Base-by-base conservation (phyloP, 2,888 invertebrate genomes). In the Xanthia togata region DNA sequence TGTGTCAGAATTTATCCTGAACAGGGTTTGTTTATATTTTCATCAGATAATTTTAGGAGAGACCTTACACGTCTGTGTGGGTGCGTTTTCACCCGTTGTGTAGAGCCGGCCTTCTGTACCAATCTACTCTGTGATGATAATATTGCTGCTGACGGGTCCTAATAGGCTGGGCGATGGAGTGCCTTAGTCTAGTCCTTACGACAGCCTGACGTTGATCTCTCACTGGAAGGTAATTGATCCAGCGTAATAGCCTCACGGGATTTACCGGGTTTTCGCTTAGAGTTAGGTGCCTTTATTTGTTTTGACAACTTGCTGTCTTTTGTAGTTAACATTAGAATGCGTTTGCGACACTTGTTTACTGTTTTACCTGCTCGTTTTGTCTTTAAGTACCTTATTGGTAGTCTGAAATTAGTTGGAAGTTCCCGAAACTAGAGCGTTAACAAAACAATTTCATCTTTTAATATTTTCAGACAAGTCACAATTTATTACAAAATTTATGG, bases 81-180 rank as follows among this genome's bases (percentile, higher is more conserved):
- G 9, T 12, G 12, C 9, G 4, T 59, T 38, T 73, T n/a, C 9
- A 0, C 53, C 6, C 3, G 17, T 26, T 31, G n/a, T 55, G 14
- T 4, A 1, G 11, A 41, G 3, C 31, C 0, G 3, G 14, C 23
- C 47, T 78, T 81, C 78, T 78, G 81, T 17, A 2, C 4, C 14
- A n/a, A 60, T 23, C 4, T 44, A 17, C 14, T 70, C 23, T 31
- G 23, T 50, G 26, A 50, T 6, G 47, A 55, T 6, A 70, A 44
- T 68, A 73, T 77, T 77, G 82, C n/a, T 8, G 23, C n/a, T 83
- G 82, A 83, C 83, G 67, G 65, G n/a, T 73, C 55, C 72, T 83
- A 83, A 78, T 83, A 73, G 53, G 62, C 47, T 62, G 44, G 31
- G 62, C 78, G 65, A 69, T 76, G 76, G 67, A 85, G 67, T 63